Percentiles rank a stretch among this genome's conserved stretches.
phyloP scores from a whole-genome alignment of 2,113 vertebrate species.

The Phocoena phocoena region DNA sequence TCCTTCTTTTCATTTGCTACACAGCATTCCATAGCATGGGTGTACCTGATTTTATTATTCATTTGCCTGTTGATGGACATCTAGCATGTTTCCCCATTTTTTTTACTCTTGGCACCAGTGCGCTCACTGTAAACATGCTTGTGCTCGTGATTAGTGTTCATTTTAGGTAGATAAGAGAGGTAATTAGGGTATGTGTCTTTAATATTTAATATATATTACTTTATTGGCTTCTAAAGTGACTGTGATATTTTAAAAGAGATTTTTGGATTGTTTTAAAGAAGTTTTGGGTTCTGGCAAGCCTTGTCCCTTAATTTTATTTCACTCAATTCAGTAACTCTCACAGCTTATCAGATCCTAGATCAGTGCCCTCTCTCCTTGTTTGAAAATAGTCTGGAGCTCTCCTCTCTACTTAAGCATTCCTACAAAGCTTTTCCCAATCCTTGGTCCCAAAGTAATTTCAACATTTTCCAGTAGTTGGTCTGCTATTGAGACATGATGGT shows the following conservation, averaged over 20 bases:
- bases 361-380: not conserved
- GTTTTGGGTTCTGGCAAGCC: not conserved
- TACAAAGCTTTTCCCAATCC: not conserved
- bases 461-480: not conserved
- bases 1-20: not conserved
- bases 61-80: not conserved
- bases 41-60: not conserved
- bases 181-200: not conserved
- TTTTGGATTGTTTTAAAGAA: not conserved
- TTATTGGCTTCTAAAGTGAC: not conserved
- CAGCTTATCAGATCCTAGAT: not conserved
- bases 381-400: not conserved
- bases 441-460: not conserved
- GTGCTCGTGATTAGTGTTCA: rapidly evolving
- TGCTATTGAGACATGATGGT: not conserved
- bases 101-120: not conserved
- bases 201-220: not conserved
- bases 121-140: not conserved
- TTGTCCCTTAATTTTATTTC: not conserved
- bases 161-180: not conserved
- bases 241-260: not conserved
- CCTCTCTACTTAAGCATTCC: not conserved
- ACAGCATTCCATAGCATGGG: not conserved
- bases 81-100: not conserved
- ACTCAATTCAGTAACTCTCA: not conserved